Percentiles rank a stretch among this genome's conserved stretches.
phyloP scores from a whole-genome alignment of 2,113 vertebrate genomes.

The Bufo bufo region DNA sequence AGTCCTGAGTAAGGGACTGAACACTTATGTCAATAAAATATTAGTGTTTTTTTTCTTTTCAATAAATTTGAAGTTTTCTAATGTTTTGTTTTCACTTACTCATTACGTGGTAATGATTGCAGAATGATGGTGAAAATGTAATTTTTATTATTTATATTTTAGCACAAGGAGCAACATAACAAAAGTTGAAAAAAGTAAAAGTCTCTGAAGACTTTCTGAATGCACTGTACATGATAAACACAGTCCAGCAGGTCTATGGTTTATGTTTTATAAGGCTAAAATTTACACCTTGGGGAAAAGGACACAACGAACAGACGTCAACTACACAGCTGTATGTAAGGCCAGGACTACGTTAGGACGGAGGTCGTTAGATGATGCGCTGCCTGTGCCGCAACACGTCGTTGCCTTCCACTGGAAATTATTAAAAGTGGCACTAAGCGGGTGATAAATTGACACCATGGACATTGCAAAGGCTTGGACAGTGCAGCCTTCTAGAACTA shows the following conservation, averaged over 20 bases:
- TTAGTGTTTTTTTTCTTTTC: too few relatives aligned
- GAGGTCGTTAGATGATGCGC: background rate
- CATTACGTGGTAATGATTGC: too few relatives aligned
- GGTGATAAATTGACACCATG: background rate
- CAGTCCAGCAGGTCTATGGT: background rate
- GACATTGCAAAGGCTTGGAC: background rate
- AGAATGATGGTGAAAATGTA: too few relatives aligned
- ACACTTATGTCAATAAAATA: too few relatives aligned
- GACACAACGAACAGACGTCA: background rate
- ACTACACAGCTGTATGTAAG: background rate
- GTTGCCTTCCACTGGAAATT: background rate
- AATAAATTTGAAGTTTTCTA: too few relatives aligned
- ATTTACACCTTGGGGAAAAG: background rate
- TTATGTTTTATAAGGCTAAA: background rate
- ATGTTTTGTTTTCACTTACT: too few relatives aligned
- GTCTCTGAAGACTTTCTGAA: too few relatives aligned
- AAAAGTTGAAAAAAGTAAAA: too few relatives aligned
- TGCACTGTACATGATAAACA: background rate
- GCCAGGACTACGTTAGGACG: background rate
- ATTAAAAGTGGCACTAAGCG: too few relatives aligned
- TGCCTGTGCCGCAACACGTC: background rate
- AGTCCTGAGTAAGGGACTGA: too few relatives aligned
- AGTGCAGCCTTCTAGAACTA: background rate
- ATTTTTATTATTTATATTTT: too few relatives aligned
- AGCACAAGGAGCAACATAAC: too few relatives aligned